Conservation (phyloP, 2,888 invertebrate genomes). For the Mystacides longicornis region DNA sequence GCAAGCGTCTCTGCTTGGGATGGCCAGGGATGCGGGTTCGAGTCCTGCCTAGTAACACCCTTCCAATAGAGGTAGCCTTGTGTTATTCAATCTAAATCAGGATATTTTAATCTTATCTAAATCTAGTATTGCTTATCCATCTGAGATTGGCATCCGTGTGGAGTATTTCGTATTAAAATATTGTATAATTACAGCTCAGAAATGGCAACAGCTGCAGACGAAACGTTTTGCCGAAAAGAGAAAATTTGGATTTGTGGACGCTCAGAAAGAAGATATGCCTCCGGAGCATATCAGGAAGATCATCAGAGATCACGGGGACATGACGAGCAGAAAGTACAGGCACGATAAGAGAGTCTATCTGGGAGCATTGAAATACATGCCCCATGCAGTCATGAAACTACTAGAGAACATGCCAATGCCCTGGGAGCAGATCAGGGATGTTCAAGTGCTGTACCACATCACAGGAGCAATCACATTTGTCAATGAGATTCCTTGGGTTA, state of each 20-base stretch:
- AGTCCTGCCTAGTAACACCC: too few relatives aligned
- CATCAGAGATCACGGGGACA: constrained; percentile 98
- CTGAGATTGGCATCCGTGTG: too few relatives aligned
- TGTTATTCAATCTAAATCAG: too few relatives aligned
- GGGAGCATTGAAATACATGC: constrained; percentile 98
- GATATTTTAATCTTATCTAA: too few relatives aligned
- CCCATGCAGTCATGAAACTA: constrained; percentile 97
- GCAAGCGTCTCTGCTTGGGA: too few relatives aligned
- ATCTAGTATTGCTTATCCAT: too few relatives aligned
- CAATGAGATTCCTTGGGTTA: constrained; percentile 99
- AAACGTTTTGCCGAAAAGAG: constrained; percentile 97
- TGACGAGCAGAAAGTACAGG: constrained; percentile 97
- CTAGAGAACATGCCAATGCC: constrained; percentile 99
- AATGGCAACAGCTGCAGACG: constrained; percentile 99
- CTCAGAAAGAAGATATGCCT: constrained; percentile 99
- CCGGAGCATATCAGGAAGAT: constrained; percentile 99
- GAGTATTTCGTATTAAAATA: too few relatives aligned
- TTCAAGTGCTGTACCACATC: constrained; percentile 95
- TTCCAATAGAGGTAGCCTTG: too few relatives aligned
- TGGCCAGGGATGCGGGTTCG: too few relatives aligned
- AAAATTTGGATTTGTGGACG: constrained; percentile 98
- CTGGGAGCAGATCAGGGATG: constrained; percentile 99
- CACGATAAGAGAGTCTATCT: constrained; percentile 98
- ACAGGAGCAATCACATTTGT: constrained; percentile 99
- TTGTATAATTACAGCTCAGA: constrained; percentile 70